These are phyloP conservation scores for Scaptomyza polygonia DNA, from an alignment of 2,888 invertebrate genomes.

Conservation along the genomic window DNA sequence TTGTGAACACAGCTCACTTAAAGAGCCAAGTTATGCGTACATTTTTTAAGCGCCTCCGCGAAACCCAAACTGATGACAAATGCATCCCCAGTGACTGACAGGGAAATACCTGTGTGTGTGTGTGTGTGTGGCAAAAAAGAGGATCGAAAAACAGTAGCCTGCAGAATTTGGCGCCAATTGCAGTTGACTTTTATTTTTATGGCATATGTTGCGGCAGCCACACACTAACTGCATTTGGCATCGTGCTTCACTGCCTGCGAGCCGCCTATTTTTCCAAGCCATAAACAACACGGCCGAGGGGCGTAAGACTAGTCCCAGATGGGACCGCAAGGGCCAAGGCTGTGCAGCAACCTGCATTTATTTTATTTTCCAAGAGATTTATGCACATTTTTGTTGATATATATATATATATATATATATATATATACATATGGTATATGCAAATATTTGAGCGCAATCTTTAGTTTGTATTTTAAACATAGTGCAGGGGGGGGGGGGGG, in stretches of 20 bases:
- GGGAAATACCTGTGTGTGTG: constrained; percentile 27
- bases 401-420: too few relatives aligned
- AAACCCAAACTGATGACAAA: constrained; percentile 60
- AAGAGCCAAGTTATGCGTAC: constrained; percentile 67
- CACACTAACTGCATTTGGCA: constrained; percentile 61
- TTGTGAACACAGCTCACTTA: constrained; percentile 51
- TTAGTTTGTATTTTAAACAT: constrained; percentile 44
- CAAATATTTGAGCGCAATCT: constrained; percentile 43
- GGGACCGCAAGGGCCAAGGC: constrained; percentile 35
- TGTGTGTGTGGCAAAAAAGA: neutral
- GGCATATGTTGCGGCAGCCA: constrained; percentile 46
- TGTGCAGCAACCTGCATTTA: constrained; percentile 21
- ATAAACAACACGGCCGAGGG: constrained; percentile 21
- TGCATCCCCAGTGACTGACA: constrained; percentile 66
- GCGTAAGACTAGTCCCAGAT: constrained; percentile 1
- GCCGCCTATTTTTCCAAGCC: constrained; percentile 18
- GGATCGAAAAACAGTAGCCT: neutral
- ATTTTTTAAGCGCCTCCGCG: constrained; percentile 46
- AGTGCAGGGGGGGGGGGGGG: too few relatives aligned
- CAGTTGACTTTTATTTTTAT: constrained; percentile 51
- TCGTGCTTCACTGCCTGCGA: constrained; percentile 36
- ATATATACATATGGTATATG: too few relatives aligned
- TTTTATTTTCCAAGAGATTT: constrained; percentile 38
- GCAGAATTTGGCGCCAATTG: constrained; percentile 57
- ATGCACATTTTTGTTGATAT: constrained; percentile 41